These are phyloP conservation scores for Musca vetustissima DNA, from an alignment of 1,140 invertebrate species.

Conservation along the genomic window DNA sequence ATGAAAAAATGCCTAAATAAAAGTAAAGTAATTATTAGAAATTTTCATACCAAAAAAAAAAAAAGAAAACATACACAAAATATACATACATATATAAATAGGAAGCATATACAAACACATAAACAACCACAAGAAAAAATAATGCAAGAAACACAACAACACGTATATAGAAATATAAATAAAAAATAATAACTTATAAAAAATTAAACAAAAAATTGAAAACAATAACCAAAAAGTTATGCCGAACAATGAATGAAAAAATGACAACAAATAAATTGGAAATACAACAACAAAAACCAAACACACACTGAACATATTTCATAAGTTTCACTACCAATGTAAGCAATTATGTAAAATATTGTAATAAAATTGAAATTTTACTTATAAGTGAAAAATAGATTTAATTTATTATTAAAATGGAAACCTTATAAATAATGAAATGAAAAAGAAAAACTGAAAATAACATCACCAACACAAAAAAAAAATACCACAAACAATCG, in stretches of 20 bases:
- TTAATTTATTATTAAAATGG: slow-evolving; percentile 1
- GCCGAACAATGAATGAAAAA: too few relatives aligned
- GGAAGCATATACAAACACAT: too few relatives aligned
- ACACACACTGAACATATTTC: not conserved
- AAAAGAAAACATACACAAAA: too few relatives aligned
- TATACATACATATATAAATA: too few relatives aligned
- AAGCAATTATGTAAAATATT: slow-evolving; percentile 22
- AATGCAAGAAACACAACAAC: not conserved
- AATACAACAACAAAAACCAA: too few relatives aligned
- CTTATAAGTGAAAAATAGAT: too few relatives aligned
- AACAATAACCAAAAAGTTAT: not conserved
- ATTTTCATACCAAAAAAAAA: too few relatives aligned
- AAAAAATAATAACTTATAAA: not conserved
- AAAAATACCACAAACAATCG: not conserved
- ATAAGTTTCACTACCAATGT: not conserved
- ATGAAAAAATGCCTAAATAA: too few relatives aligned
- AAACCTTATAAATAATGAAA: slow-evolving; percentile 2
- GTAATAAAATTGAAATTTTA: not conserved
- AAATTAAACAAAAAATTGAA: slow-evolving; percentile 2
- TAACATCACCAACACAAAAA: slow-evolving; percentile 5
- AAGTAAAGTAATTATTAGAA: too few relatives aligned
- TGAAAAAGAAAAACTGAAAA: not conserved
- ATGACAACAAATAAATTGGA: slow-evolving; percentile 5
- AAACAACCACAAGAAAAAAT: not conserved
- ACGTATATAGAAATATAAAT: not conserved